Percentiles rank a stretch among this genome's conserved stretches.
These are phyloP conservation scores for Henicopernis longicauda DNA, from an alignment of 2,113 vertebrate species.

Conservation along the genomic window DNA sequence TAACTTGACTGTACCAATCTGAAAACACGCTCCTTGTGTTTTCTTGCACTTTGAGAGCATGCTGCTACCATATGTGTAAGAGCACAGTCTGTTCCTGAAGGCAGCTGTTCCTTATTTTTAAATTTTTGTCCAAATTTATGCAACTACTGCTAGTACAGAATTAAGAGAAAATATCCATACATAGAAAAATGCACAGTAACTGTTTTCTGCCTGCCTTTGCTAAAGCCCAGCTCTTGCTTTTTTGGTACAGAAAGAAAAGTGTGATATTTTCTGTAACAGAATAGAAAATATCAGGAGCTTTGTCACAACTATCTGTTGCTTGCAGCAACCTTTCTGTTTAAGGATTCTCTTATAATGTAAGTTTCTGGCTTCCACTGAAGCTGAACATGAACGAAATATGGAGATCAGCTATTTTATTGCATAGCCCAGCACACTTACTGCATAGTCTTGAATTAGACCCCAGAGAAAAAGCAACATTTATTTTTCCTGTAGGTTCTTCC, in stretches of 20 bases:
- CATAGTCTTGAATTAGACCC: neutral
- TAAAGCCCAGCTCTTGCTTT: neutral
- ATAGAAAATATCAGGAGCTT: neutral
- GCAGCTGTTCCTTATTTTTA: slow-evolving; percentile 16
- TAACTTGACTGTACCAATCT: neutral
- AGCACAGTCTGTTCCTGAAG: slow-evolving; percentile 29
- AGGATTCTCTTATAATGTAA: neutral
- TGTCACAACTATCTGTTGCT: neutral
- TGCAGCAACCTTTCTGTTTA: neutral
- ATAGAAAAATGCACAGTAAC: neutral
- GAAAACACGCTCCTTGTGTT: neutral
- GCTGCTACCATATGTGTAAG: neutral
- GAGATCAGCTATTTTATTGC: neutral
- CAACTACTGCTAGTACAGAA: neutral
- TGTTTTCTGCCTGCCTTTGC: neutral
- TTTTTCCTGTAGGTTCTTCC: neutral
- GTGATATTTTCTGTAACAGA: neutral
- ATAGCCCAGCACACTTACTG: neutral
- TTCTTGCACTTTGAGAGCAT: neutral
- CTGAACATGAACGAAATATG: neutral
- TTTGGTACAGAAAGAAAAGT: neutral
- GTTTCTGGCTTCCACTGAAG: neutral
- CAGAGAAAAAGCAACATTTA: neutral
- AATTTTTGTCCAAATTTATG: neutral
- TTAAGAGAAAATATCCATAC: neutral